A percentile compares a stretch with the other conserved stretches of the same genome.
Conservation (phyloP, 2,888 invertebrate species). For the Cephus pygmeus region DNA sequence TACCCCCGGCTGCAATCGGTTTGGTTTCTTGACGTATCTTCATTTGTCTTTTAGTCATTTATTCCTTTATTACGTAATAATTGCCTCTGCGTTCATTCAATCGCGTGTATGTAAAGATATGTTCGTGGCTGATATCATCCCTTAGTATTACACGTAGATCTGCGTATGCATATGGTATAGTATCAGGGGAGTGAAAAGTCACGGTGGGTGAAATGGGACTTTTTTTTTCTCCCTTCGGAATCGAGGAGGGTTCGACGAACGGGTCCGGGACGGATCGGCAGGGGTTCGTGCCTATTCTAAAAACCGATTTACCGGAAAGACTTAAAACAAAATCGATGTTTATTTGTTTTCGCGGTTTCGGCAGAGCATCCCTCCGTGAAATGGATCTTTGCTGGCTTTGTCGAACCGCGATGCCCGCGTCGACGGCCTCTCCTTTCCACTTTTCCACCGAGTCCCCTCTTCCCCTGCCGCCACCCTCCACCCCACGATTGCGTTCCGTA, state of each 20-base stretch:
- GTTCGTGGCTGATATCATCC: background rate
- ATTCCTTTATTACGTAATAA: background rate
- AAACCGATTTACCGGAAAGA: constrained; percentile 33
- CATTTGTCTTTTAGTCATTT: background rate
- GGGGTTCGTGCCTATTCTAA: constrained; percentile 1
- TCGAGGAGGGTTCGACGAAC: background rate
- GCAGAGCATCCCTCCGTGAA: constrained; percentile 53
- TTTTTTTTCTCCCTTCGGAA: background rate
- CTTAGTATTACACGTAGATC: background rate
- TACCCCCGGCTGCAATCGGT: background rate
- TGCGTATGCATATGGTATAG: background rate
- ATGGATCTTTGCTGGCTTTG: constrained; percentile 35
- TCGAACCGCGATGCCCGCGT: constrained; percentile 1
- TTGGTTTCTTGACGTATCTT: background rate
- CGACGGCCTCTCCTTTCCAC: constrained; percentile 20
- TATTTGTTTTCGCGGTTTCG: constrained; percentile 53
- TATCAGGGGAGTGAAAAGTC: background rate
- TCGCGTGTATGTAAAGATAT: background rate
- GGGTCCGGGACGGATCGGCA: background rate
- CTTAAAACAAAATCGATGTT: constrained; percentile 53
- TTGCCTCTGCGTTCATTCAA: background rate
- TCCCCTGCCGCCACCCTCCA: constrained; percentile 13
- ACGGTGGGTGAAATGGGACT: background rate
- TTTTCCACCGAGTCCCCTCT: constrained; percentile 28
- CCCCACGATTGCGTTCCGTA: constrained; percentile 12